These are phyloP conservation scores for Protobothrops flavoviridis DNA, from an alignment of 2,113 vertebrate genomes.

Conservation along the genomic window DNA sequence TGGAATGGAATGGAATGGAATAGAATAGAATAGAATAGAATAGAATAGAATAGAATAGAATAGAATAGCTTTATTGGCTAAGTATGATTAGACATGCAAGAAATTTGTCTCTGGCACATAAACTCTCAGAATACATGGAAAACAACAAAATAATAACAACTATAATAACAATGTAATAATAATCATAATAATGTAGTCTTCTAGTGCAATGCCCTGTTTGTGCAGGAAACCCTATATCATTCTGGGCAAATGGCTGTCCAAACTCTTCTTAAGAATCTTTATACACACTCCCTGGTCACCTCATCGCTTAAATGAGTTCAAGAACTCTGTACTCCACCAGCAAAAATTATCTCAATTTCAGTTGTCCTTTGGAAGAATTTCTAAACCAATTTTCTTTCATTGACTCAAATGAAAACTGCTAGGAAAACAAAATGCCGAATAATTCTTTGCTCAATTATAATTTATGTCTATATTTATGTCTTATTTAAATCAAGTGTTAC, in stretches of 20 bases:
- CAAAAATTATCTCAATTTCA: neutral
- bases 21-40: no score
- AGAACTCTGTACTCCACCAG: neutral
- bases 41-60: no score
- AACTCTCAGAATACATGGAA: no score
- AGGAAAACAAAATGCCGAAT: neutral
- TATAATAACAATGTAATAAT: neutral
- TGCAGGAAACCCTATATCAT: neutral
- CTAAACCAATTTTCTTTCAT: neutral
- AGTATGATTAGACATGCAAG: no score
- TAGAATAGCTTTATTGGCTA: no score
- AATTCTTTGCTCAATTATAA: neutral
- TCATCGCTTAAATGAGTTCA: neutral
- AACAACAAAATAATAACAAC: no score
- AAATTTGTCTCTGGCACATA: no score
- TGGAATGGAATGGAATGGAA: no score
- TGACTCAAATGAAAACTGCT: neutral
- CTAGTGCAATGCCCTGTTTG: neutral
- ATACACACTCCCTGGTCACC: neutral
- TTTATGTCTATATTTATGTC: neutral
- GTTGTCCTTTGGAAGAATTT: neutral
- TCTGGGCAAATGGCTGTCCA: neutral
- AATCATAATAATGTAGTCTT: neutral
- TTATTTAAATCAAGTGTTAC: neutral
- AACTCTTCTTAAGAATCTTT: neutral